Evolutionary conservation across 1,140 invertebrate species (phyloP).

Genomic region (Trichogramma pretiosum): DNA sequence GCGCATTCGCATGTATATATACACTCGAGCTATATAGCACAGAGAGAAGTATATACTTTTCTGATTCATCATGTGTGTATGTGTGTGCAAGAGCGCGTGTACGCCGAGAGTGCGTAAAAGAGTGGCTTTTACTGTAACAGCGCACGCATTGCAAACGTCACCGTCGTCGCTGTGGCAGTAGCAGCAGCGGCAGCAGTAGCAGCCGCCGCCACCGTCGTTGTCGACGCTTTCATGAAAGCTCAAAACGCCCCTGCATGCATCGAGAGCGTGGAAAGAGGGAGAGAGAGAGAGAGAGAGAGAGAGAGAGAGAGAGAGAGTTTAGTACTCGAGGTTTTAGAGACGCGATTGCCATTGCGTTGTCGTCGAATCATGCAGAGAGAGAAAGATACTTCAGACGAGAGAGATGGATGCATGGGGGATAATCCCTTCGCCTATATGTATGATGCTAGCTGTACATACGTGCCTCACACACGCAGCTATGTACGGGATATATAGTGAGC

Average conservation of each 20-base stretch:
- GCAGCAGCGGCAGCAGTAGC: background rate
- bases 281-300: background rate
- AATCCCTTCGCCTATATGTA: conserved; percentile 9
- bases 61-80: too few species aligned
- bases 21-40: too few species aligned
- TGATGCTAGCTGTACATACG: too few species aligned
- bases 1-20: too few species aligned
- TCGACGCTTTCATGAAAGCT: too few species aligned
- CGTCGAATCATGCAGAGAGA: conserved; percentile 7
- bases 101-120: background rate
- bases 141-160: too few species aligned
- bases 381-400: conserved; percentile 11
- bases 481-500: too few species aligned
- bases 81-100: background rate
- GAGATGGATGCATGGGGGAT: conserved; percentile 1
- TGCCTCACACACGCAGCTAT: too few species aligned
- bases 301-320: background rate
- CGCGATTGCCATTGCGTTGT: conserved; percentile 10
- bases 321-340: background rate
- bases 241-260: background rate
- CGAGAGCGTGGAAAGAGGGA: background rate
- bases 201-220: too few species aligned
- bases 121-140: background rate
- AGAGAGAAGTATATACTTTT: too few species aligned
- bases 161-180: background rate